Percentiles rank a stretch among this genome's conserved stretches.
phyloP scores from a whole-genome alignment of 2,888 invertebrate species.

The Dinocampus coccinellae region DNA sequence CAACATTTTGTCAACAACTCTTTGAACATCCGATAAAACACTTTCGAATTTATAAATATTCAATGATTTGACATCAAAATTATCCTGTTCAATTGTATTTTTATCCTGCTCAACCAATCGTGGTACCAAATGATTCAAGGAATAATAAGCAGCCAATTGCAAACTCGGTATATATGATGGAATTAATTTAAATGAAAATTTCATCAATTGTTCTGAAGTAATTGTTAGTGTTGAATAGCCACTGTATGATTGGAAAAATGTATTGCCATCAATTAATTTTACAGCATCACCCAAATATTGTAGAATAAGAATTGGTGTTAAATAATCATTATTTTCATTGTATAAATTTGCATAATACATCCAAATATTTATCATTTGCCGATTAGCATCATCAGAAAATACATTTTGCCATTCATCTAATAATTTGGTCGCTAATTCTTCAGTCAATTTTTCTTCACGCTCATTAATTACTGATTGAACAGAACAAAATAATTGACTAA shows the following conservation, averaged over 20 bases:
- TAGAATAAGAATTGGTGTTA: conserved; percentile 51
- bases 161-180: conserved; percentile 65
- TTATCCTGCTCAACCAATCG: conserved; percentile 70
- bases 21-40: conserved; percentile 65
- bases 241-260: conserved; percentile 50
- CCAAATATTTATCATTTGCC: conserved; percentile 72
- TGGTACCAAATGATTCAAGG: conserved; percentile 67
- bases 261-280: conserved; percentile 51
- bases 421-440: conserved; percentile 65
- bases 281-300: conserved; percentile 60
- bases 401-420: conserved; percentile 83
- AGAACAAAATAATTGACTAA: conserved; percentile 71
- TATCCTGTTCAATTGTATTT: conserved; percentile 66
- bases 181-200: conserved; percentile 66
- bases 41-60: conserved; percentile 69
- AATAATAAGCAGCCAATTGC: conserved; percentile 71
- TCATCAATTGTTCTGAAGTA: conserved; percentile 54
- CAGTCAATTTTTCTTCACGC: conserved; percentile 63
- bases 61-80: conserved; percentile 66
- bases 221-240: conserved; percentile 31
- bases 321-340: conserved; percentile 48
- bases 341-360: conserved; percentile 62
- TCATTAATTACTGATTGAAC: conserved; percentile 69
- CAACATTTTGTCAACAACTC: conserved; percentile 72
- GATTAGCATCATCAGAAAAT: conserved; percentile 77